Evolutionary conservation across 2,888 invertebrate genomes (phyloP), one percentile per base, ranked within the genome.

Genomic region (Hydroisotoma schaefferi): DNA sequence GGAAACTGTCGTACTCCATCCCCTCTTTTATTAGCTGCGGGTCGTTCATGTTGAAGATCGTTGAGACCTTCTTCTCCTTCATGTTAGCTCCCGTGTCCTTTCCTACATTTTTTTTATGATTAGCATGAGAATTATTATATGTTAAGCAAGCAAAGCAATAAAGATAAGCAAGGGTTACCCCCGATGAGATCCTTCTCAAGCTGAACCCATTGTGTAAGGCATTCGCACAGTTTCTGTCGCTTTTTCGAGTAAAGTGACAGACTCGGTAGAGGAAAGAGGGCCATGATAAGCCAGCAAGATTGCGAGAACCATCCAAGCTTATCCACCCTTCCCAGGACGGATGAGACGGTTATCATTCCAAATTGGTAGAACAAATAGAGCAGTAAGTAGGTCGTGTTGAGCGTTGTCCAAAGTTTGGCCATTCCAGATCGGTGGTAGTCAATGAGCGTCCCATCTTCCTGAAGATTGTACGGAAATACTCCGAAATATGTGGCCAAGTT

Each of bases 221-320:
- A 68, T 51, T 71, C 71, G 23, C 67, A 65, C 29, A 71, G 54
- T 51, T 71, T 71, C 54, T 71, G 67, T 27, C 58, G 54, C 59
- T 71, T 71, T 56, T 66, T 69, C 44, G 64, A 59, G 61, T 71
- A 71, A 28, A 71, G 61, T n/a, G 57, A 58, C 54, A 71, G 62
- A 23, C 59, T 63, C 10, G 71, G 71, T 8, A 71, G 56, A 0
- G 71, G 71, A 51, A 71, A 71, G 6, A 71, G 56, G 20, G 66
- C 63, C 67, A 71, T 69, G 60, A 71, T 71, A 51, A 71, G 65
- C 71, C 71, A 71, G 56, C 71, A 71, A 15, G 58, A 58, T 49
- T 71, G 71, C 10, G 64, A 61, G 62, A 71, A 71, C 71, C 71
- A 71, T 38, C 69, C 71, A 1, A 71, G 55, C 54, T 71, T 71